Base-by-base conservation (phyloP, 2,797 vertebrate species). In the Chaunax sp. region DNA sequence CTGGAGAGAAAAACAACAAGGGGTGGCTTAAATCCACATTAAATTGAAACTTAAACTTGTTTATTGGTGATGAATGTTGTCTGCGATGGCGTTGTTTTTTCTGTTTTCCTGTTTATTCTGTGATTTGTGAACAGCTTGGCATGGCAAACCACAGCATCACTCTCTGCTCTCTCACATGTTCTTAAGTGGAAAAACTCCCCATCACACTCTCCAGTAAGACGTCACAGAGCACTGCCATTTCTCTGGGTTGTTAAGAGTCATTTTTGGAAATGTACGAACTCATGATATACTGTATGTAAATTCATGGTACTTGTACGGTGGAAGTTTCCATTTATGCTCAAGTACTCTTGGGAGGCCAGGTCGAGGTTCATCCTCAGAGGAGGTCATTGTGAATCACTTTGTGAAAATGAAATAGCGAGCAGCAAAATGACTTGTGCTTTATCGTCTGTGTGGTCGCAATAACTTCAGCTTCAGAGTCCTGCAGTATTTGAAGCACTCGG, bases 151-250 rank as follows among this genome's bases (percentile, higher is more conserved):
- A 25, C 72, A 73, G 40, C 49, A 40, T 33, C 40, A 4, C 18
- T 57, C 37, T 51, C 33, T 19, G 64, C 54, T 38, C 30, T 12
- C 59, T 35, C 8, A 30, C 56, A 72, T 69, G 67, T 54, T 55
- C 54, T 59, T 15, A 11, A 71, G 59, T 68, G 78, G 81, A 82
- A 83, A 76, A 78, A 66, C 53, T 78, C 66, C 23, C 20, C 61
- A 14, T 68, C 69, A 23, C 38, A 16, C 66, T 63, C 55, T 45
- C 38, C 28, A 1, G 58, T 40, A 55, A 68, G 52, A 30, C 37
- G 35, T 47, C 45, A 15, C 77, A 62, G 44, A 62, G 50, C 20
- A 55, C 65, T 25, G 46, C 69, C 10, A 13, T 56, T 25, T 35
- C 38, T 59, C 43, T n/a, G 18, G 3, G 2, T 4, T 45, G 40